Conservation (phyloP, 2,797 vertebrate species). For the Tolypeutes matacus region DNA sequence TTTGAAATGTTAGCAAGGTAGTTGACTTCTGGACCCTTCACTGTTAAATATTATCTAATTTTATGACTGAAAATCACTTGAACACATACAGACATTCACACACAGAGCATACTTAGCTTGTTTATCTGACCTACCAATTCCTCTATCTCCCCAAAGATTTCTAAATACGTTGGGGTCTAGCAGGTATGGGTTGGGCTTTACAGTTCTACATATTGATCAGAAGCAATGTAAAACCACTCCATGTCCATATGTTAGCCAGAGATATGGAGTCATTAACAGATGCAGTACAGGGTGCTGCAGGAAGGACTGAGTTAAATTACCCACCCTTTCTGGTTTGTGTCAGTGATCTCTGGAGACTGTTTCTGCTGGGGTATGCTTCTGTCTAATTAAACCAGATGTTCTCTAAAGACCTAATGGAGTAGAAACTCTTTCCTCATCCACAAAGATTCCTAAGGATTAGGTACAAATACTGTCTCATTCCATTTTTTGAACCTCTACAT, state of each 20-base stretch:
- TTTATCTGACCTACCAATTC: conserved; percentile 13
- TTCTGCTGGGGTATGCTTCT: neutral
- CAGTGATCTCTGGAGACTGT: conserved; percentile 32
- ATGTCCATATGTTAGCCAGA: neutral
- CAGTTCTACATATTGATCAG: neutral
- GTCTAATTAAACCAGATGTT: neutral
- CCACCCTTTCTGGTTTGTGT: neutral
- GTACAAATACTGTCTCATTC: conserved; percentile 22
- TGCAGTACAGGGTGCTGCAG: neutral
- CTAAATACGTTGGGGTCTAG: neutral
- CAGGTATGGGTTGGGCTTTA: neutral
- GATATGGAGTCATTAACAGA: neutral
- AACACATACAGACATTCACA: neutral
- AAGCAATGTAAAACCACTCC: neutral
- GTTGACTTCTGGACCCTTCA: conserved; percentile 34
- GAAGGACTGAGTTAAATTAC: neutral
- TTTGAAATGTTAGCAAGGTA: conserved; percentile 18
- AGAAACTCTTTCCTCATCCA: neutral
- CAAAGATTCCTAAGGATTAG: conserved; percentile 2
- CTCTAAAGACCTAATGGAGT: neutral
- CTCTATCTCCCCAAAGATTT: neutral
- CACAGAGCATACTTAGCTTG: neutral
- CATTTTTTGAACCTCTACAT: neutral
- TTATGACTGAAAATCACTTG: conserved; percentile 44
- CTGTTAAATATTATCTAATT: conserved; percentile 51